Conservation (phyloP, 2,113 vertebrate genomes). For the Monarcha castaneiventris region DNA sequence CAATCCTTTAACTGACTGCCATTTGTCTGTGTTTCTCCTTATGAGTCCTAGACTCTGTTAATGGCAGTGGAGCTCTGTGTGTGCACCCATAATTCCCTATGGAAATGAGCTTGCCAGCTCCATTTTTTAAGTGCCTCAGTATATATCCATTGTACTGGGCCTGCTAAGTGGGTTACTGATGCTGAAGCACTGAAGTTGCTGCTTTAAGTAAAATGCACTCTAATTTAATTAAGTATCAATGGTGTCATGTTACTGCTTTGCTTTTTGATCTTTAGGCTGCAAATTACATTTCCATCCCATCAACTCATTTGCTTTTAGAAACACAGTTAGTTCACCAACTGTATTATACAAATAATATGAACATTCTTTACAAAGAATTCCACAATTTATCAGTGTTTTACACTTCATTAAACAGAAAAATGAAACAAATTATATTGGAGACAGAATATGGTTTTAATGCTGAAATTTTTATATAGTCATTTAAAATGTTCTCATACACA, state of each 20-base stretch:
- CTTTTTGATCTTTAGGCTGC: slow-evolving; percentile 46
- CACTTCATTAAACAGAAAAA: slow-evolving; percentile 64
- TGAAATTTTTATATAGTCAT: slow-evolving; percentile 15
- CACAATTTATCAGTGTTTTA: slow-evolving; percentile 47
- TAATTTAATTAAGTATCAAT: slow-evolving; percentile 46
- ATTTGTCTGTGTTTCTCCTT: neutral
- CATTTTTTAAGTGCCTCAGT: neutral
- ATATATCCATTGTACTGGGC: too few species aligned
- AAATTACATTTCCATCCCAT: slow-evolving; percentile 38
- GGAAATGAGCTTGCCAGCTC: neutral
- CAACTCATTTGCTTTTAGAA: slow-evolving; percentile 30
- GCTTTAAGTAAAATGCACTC: slow-evolving; percentile 14
- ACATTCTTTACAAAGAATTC: slow-evolving; percentile 34
- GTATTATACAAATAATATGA: slow-evolving; percentile 38
- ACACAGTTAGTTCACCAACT: neutral
- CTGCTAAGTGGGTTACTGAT: neutral
- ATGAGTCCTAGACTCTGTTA: neutral
- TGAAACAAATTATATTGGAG: slow-evolving; percentile 52
- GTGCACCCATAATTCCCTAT: neutral
- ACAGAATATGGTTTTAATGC: slow-evolving; percentile 33
- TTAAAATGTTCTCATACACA: slow-evolving; percentile 20
- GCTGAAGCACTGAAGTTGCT: neutral
- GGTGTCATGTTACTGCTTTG: neutral
- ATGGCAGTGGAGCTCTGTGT: neutral
- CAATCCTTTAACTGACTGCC: neutral